phyloP scores from a whole-genome alignment of 1,140 invertebrate species.

The Drosophila pandora region DNA sequence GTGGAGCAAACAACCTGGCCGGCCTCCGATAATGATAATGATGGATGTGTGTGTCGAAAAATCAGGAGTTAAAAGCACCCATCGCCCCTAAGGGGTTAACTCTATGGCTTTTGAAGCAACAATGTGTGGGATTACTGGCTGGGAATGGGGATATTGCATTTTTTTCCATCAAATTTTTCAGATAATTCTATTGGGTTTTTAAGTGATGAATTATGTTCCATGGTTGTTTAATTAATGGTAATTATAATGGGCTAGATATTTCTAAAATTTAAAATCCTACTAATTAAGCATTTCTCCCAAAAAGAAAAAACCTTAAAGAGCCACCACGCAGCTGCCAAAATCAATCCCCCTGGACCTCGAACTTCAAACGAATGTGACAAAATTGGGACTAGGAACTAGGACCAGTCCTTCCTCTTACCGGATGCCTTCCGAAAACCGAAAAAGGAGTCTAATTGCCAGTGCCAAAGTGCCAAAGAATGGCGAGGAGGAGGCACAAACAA shows the following conservation, averaged over 20 bases:
- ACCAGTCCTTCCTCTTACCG: background rate
- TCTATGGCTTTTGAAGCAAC: slow-evolving; percentile 2
- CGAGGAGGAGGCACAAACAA: background rate
- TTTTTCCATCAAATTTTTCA: background rate
- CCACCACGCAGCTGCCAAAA: background rate
- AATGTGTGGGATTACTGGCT: slow-evolving; percentile 8
- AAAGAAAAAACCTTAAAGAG: background rate
- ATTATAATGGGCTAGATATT: background rate
- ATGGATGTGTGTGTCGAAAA: slow-evolving; percentile 20
- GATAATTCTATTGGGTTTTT: background rate
- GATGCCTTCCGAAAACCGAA: slow-evolving; percentile 27
- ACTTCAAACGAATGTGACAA: slow-evolving; percentile 21
- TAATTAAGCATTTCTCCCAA: no score
- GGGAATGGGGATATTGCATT: no score
- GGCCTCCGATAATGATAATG: slow-evolving; percentile 25
- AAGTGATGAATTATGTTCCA: background rate
- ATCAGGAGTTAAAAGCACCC: slow-evolving; percentile 20
- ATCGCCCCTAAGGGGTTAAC: slow-evolving; percentile 18
- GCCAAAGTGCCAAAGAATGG: slow-evolving; percentile 70
- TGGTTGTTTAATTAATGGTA: background rate
- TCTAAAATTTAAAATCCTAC: no score
- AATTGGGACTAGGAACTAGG: slow-evolving; percentile 11
- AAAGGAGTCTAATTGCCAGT: slow-evolving; percentile 73
- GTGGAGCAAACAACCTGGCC: slow-evolving; percentile 19
- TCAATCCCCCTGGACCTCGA: slow-evolving; percentile 5